phyloP scores from a whole-genome alignment of 2,888 invertebrate genomes.

The Pseudococcus viburni region DNA sequence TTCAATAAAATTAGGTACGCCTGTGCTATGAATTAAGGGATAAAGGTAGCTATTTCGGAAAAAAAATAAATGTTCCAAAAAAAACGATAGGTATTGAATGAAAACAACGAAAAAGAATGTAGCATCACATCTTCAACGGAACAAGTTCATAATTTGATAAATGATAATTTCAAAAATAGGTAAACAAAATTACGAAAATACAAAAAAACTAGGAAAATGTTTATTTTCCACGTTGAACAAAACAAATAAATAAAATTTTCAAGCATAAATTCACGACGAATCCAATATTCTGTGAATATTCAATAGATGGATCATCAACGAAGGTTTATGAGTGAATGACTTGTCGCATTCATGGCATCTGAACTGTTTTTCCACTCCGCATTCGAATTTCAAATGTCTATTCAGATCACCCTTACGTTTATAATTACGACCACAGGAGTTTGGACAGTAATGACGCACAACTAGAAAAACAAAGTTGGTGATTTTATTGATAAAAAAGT shows the following conservation, averaged over 20 bases:
- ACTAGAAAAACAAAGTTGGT: neutral
- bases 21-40: too few species aligned
- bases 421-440: slow-evolving; percentile 70
- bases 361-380: slow-evolving; percentile 71
- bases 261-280: neutral
- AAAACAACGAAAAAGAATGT: too few species aligned
- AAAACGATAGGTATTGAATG: too few species aligned
- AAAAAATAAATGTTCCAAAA: too few species aligned
- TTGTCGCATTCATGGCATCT: slow-evolving; percentile 70
- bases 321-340: slow-evolving; percentile 45
- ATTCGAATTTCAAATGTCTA: slow-evolving; percentile 72
- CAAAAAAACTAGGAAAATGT: too few species aligned
- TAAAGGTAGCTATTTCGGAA: too few species aligned
- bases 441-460: slow-evolving; percentile 55
- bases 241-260: neutral
- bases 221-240: neutral
- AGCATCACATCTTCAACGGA: too few species aligned
- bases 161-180: too few species aligned
- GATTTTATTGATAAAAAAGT: neutral
- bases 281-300: slow-evolving; percentile 69
- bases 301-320: slow-evolving; percentile 67
- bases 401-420: slow-evolving; percentile 72
- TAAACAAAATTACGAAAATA: too few species aligned
- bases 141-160: too few species aligned
- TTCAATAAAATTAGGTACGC: neutral